Base-by-base conservation (phyloP, 2,888 invertebrate genomes). In the Serripes groenlandicus region DNA sequence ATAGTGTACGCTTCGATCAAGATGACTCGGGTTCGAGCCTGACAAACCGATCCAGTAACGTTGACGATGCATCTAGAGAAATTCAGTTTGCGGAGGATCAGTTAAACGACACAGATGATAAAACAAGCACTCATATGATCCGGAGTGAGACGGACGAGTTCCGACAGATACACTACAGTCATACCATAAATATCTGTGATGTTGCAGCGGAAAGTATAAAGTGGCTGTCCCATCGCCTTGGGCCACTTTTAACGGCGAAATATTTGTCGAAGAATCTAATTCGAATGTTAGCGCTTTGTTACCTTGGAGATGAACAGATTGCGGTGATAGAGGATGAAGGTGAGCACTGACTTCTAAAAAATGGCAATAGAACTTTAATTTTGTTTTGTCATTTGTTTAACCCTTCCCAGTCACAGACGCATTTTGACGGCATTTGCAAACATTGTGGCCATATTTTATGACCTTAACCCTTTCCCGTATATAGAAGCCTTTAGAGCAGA, bases 231-330 rank as follows among this genome's bases (percentile, higher is more conserved):
- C 98, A 98, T 95, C 96, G 98, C 85, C 95, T 99, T 26, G 99
- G 99, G 0, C 99, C 99, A 0, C 98, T 99, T 66, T 95, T 99
- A 32, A 98, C 98, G 0, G 98, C 99, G 56, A 96, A 97, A 89
- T 97, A 98, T 95, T 96, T 99, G 35, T 97, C 98, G 0, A 96
- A 98, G 81, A 99, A 99, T 95, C 95, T 99, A 86, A 95, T 99
- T 18, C 96, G 98, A 92, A 98, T 99, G 97, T 95, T 99, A 73
- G 97, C 98, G 0, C 95, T 99, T 3, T 99, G 99, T 94, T 99
- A 98, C 94, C 97, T 98, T 30, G 98, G 93, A 0, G 92, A 93
- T n/a, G 92, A 93, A 70, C 93, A 93, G 79, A 84, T 93, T 15
- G 78, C 83, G 21, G 37, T 78, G 18, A 71, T 91, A 18, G 83